Evolutionary conservation across 2,113 vertebrate genomes (phyloP).

Genomic region (Leptosomus discolor): DNA sequence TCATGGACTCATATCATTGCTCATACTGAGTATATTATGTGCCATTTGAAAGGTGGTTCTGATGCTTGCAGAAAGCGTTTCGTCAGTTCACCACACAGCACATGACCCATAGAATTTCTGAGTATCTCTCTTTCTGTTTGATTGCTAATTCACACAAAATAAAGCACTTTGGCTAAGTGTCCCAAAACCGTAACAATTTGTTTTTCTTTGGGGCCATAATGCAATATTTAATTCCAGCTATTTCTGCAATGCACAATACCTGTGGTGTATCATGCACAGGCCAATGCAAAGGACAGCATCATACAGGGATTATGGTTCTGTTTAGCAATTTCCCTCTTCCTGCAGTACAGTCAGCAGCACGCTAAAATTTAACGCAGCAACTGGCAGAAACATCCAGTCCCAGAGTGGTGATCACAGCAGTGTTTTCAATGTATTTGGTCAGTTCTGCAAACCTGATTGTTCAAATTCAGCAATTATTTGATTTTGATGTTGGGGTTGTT

Average conservation of each 20-base stretch:
- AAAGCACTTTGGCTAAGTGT: not conserved
- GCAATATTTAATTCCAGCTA: not conserved
- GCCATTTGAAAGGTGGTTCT: not conserved
- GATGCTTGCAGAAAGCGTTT: not conserved
- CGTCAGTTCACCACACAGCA: not conserved
- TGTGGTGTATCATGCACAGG: not conserved
- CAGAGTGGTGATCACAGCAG: fast-evolving
- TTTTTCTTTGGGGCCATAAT: not conserved
- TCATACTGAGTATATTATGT: not conserved
- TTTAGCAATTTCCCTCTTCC: not conserved
- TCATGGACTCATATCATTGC: not conserved
- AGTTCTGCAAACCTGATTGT: not conserved
- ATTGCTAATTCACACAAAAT: not conserved
- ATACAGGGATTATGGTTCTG: not conserved
- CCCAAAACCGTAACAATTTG: not conserved
- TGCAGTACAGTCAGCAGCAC: not conserved
- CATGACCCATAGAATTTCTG: not conserved
- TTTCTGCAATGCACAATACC: not conserved
- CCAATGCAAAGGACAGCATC: not conserved
- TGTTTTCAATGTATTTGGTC: not conserved
- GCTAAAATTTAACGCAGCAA: not conserved
- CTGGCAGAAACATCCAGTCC: not conserved
- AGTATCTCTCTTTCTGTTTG: not conserved
- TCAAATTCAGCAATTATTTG: not conserved
- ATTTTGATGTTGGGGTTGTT: not conserved